Evolutionary conservation across 2,888 invertebrate genomes (phyloP), one percentile per base, ranked within the genome.

Genomic region (Drosophila lutescens): DNA sequence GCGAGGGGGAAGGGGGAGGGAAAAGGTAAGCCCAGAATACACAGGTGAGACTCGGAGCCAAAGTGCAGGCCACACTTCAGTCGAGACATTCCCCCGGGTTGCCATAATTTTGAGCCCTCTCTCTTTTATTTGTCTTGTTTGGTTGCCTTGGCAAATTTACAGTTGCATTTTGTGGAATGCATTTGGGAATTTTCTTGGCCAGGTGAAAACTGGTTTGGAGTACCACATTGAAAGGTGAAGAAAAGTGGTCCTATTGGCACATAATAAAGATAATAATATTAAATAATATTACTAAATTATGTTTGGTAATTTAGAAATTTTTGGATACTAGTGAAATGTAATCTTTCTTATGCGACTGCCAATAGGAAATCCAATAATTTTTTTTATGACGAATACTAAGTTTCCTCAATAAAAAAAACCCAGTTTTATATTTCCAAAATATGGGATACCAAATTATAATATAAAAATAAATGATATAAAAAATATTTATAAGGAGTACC

Each of bases 141-240:
- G 54, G 51, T 47, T 54, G 56, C 53, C 55, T 63, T 60, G 47
- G 47, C 50, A 57, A 77, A 77, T 67, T 75, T 67, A 58, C 77
- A 63, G 69, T 70, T 57, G 47, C 43, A 41, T 34, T 51, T 20
- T 23, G 40, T 46, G 56, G 55, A 41, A 62, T 62, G 47, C 61
- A 59, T 49, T 65, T 44, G 74, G 63, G 54, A 72, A 57, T 67
- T 30, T 44, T 44, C 36, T 57, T 15, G 15, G 26, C 10, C 32
- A 26, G 23, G 46, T 13, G 13, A 46, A 62, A 61, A 26, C 26
- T 20, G 12, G 51, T 51, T 23, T 36, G 9, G 30, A 47, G 32
- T 62, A 3, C n/a, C 10, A n/a, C n/a, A 40, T 15, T 10, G 38
- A 40, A 51, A 53, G 17, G 30, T 53, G 12, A 54, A 8, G 23